Evolutionary conservation across 2,888 invertebrate genomes (phyloP), one percentile per base, ranked within the genome.

Genomic region (Drosophila birchii): DNA sequence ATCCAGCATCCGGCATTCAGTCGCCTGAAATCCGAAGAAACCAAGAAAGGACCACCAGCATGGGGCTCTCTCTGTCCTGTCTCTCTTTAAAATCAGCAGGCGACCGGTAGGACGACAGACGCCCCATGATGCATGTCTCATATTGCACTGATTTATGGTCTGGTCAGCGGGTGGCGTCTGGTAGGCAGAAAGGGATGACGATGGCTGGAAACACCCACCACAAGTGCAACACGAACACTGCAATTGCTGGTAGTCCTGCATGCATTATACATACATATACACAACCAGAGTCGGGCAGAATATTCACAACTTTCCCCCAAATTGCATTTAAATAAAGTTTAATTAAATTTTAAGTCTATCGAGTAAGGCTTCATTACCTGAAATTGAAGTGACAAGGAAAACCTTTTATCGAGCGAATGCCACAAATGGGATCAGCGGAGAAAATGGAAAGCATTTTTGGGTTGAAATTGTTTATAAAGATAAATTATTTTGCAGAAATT

Each of bases 131-230:
- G 88, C 88, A 86, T 80, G 66, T 57, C 77, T 87, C 80, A 74
- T 69, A 76, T 82, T 80, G 66, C 81, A 72, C 68, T 88, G 88
- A 84, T 84, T 88, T 87, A 84, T 82, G 69, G 76, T 57, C 49
- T 44, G 45, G 54, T 45, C 58, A 67, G 57, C 32, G 56, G 74
- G 56, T 39, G 63, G 73, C 18, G 36, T 45, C 12, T 59, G 61
- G 61, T 6, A 14, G 32, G 34, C 29, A 6, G n/a, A 29, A 18
- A 29, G 53, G 43, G n/a, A n/a, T n/a, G n/a, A 32, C 32, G 67
- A 5, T 32, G 32, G 18, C 12, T 34, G 64, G 11, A 12, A 49
- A 18, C 39, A n/a, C 55, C 69, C 69, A 47, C 56, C 56, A 36
- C 16, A 36, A 41, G 14, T 68, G 67, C 68, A 57, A 23, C 56